Conservation (phyloP, 2,113 vertebrate genomes). For the Indicator maculatus region DNA sequence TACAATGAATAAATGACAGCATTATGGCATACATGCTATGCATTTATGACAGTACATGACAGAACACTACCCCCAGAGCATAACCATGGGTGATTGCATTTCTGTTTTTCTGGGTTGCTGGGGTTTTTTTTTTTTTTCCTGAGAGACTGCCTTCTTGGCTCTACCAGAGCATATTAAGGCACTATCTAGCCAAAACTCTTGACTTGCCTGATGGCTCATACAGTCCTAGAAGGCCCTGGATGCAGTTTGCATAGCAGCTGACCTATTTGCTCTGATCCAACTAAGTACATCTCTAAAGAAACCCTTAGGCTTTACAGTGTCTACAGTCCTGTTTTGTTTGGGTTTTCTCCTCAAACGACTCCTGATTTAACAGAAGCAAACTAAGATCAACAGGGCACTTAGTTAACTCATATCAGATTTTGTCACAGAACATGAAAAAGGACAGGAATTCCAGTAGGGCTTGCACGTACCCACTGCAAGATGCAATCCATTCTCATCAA, state of each 20-base stretch:
- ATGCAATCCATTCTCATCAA: rapidly evolving
- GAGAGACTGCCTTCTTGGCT: background rate
- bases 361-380: background rate
- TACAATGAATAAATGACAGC: background rate
- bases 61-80: background rate
- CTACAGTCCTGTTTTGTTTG: background rate
- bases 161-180: background rate
- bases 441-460: background rate
- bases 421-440: background rate
- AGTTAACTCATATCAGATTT: background rate
- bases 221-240: slow-evolving; percentile 6
- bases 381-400: background rate
- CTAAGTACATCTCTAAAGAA: background rate
- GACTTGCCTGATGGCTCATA: background rate
- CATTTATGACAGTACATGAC: background rate
- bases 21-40: background rate
- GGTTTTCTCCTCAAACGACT: background rate
- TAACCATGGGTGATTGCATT: background rate
- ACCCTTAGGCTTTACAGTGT: slow-evolving; percentile 14
- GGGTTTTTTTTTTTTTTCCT: background rate
- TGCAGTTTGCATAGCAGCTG: background rate
- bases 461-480: background rate
- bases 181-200: slow-evolving; percentile 7
- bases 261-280: slow-evolving; percentile 19
- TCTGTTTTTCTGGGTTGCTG: background rate